Base-by-base conservation (phyloP, 2,888 invertebrate species). In the Dryobotodes eremita region DNA sequence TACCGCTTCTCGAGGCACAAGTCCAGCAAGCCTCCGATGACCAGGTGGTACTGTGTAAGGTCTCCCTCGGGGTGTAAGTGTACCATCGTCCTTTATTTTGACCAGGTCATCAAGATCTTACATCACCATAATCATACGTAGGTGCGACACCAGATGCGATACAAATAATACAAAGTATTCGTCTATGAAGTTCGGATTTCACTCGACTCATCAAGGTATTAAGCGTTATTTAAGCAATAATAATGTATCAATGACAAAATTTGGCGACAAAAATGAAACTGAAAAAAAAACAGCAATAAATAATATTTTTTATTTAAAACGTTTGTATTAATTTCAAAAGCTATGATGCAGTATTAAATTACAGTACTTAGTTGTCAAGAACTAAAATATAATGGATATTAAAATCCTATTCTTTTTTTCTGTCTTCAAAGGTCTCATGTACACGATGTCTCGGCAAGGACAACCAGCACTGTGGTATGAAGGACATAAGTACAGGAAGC, bases 401-500 rank as follows among this genome's bases (percentile, higher is more conserved):
- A 3, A 15, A 50, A 26, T 10, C 13, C 5, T 65, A 17, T 48
- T 23, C 0, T 4, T 20, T 75, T 26, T 0, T 36, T 36, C 31
- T 66, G 17, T 50, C 26, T 65, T 86, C 83, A 42, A 79, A 90
- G 90, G 75, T 64, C 42, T 81, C 10, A 75, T 79, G 57, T 91
- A 89, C 62, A 55, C 75, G 42, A 80, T 59, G 17, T 86, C 83
- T 11, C 69, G 53, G 36, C 68, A 73, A 26, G 83, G 83, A 26
- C 72, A 75, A 11, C 59, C 64, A 36, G 65, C 78, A 11, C 48
- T 87, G 6, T 81, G 74, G 64, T 83, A 69, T 26, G 53, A 79
- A 59, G 79, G 79, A 10, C 23, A 86, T 65, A 72, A 71, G 1
- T 93, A 88, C 80, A 89, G 89, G 71, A 89, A 83, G 20, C 90